These are phyloP conservation scores for Spialia ferax DNA, from an alignment of 2,888 invertebrate genomes.

Conservation along the genomic window DNA sequence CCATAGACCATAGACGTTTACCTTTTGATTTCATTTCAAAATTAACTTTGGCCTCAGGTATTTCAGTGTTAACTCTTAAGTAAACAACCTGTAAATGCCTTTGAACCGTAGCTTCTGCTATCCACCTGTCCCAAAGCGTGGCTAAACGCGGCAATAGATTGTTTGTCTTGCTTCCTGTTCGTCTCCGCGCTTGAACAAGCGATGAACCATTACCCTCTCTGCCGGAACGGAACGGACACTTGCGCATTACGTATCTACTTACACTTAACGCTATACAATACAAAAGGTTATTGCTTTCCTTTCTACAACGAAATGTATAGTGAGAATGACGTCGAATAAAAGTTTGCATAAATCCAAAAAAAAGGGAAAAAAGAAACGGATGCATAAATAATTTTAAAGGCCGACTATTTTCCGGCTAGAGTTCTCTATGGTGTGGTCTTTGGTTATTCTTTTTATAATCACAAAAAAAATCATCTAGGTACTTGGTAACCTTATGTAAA, in stretches of 20 bases:
- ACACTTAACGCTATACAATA: neutral
- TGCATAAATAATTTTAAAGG: no score
- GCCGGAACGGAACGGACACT: slow-evolving; percentile 27
- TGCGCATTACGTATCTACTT: slow-evolving; percentile 7
- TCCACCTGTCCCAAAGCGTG: neutral
- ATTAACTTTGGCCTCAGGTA: no score
- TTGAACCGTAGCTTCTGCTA: neutral
- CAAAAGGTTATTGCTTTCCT: slow-evolving; percentile 20
- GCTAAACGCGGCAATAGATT: slow-evolving; percentile 2
- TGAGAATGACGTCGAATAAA: no score
- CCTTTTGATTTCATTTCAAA: no score
- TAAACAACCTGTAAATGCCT: neutral
- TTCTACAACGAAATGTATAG: no score
- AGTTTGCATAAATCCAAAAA: no score
- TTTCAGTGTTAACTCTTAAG: neutral
- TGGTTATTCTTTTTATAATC: no score
- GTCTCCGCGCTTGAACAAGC: slow-evolving; percentile 21
- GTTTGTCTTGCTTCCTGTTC: slow-evolving; percentile 12
- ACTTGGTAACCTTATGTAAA: neutral
- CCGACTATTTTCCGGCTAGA: no score
- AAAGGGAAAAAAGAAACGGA: no score
- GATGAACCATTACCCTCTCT: slow-evolving; percentile 23
- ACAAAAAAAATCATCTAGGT: no score
- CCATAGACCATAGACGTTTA: no score
- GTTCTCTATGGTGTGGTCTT: no score